Evolutionary conservation across 2,888 invertebrate genomes (phyloP).

Genomic region (Dryocosmus kuriphilus): DNA sequence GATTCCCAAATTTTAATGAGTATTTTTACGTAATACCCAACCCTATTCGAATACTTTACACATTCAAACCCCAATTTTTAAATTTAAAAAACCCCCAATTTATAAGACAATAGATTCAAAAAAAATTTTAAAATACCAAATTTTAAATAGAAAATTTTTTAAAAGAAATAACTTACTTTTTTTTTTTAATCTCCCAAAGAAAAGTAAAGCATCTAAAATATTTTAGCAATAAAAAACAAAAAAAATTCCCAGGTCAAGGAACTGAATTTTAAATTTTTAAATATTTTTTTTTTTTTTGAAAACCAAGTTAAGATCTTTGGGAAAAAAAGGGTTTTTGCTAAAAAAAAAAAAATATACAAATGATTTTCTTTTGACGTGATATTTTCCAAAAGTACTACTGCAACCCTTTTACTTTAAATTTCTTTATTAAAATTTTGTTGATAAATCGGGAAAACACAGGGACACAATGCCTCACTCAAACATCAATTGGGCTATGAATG

Average conservation of each 20-base stretch:
- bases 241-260: slow-evolving; percentile 35
- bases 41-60: no score
- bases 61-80: no score
- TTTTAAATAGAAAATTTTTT: no score
- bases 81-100: no score
- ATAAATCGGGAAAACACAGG: neutral
- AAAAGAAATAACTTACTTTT: no score
- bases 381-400: neutral
- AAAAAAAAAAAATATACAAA: neutral
- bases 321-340: neutral
- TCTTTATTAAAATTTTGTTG: slow-evolving; percentile 16
- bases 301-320: neutral
- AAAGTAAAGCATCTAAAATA: slow-evolving; percentile 11
- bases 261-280: no score
- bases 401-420: neutral
- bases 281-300: no score
- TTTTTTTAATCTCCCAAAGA: neutral
- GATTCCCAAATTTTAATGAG: no score
- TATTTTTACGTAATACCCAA: no score
- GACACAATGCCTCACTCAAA: slow-evolving; percentile 21
- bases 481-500: slow-evolving; percentile 26
- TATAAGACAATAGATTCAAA: no score
- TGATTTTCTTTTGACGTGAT: neutral
- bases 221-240: slow-evolving; percentile 24
- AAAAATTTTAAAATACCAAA: no score